These are phyloP conservation scores for Ficedula albicollis DNA, from an alignment of 2,797 vertebrate species.

Conservation along the genomic window DNA sequence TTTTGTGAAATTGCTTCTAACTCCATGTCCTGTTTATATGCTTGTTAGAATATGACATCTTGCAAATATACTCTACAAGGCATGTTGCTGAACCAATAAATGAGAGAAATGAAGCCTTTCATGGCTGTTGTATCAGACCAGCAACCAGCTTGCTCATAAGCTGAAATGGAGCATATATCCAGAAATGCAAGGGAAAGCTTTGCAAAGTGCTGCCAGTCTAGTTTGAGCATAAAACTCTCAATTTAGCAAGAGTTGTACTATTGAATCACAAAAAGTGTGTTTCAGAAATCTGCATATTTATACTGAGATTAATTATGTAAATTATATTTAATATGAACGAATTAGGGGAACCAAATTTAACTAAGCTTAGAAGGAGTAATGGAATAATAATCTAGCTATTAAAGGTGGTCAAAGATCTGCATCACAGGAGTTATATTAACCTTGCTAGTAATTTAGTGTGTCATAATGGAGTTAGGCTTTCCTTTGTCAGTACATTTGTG, in stretches of 20 bases:
- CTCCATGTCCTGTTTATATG: slow-evolving; percentile 44
- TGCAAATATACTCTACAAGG: slow-evolving; percentile 61
- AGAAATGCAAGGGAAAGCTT: slow-evolving; percentile 60
- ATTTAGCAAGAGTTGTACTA: neutral
- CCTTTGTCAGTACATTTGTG: slow-evolving; percentile 36
- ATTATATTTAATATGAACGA: slow-evolving; percentile 46
- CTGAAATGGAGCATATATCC: slow-evolving; percentile 50
- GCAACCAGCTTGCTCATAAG: slow-evolving; percentile 36
- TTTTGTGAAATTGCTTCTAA: slow-evolving; percentile 64
- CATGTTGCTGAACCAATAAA: slow-evolving; percentile 59
- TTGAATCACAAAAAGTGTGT: slow-evolving; percentile 9
- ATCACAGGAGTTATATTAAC: slow-evolving; percentile 61
- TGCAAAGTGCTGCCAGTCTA: neutral
- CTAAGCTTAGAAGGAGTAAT: slow-evolving; percentile 57
- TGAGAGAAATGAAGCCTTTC: slow-evolving; percentile 71
- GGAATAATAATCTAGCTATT: slow-evolving; percentile 53
- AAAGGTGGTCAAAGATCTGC: slow-evolving; percentile 56
- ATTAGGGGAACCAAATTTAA: slow-evolving; percentile 37
- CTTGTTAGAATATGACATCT: slow-evolving; percentile 73
- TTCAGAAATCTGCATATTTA: slow-evolving; percentile 37
- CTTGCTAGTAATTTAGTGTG: slow-evolving; percentile 45
- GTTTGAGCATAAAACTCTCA: neutral
- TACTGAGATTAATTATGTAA: slow-evolving; percentile 48
- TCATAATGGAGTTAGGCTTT: slow-evolving; percentile 48
- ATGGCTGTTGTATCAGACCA: slow-evolving; percentile 32